These are phyloP conservation scores for Aythya baeri DNA, from an alignment of 2,113 vertebrate genomes.

Conservation along the genomic window DNA sequence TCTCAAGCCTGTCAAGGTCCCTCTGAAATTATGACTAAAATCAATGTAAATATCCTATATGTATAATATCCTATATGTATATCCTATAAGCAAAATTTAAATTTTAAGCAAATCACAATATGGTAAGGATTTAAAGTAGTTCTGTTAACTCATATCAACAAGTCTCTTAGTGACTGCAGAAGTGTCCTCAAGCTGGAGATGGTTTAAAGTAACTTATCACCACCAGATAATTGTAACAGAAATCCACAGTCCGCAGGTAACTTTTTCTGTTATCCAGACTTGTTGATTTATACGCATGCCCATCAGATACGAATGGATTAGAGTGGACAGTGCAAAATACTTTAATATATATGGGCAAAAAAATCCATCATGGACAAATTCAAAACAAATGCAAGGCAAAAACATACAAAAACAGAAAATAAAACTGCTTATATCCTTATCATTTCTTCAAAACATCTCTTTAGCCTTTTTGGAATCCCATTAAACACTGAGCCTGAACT, in stretches of 20 bases:
- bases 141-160: neutral
- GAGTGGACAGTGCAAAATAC: neutral
- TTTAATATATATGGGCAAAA: neutral
- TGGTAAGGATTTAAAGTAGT: neutral
- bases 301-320: neutral
- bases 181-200: neutral
- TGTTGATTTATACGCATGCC: neutral
- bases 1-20: neutral
- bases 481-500: neutral
- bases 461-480: neutral
- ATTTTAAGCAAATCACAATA: neutral
- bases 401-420: neutral
- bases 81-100: neutral
- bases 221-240: neutral
- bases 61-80: neutral
- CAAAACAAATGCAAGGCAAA: conserved; percentile 1
- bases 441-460: neutral
- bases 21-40: neutral
- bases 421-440: neutral
- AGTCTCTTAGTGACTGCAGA: neutral
- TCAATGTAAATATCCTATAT: neutral
- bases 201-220: neutral
- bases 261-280: neutral
- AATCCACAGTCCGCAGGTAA: neutral
- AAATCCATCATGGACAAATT: neutral